A percentile compares a stretch with the other conserved stretches of the same genome.
Conservation (phyloP, 2,797 vertebrate genomes). For the Microcaecilia unicolor region DNA sequence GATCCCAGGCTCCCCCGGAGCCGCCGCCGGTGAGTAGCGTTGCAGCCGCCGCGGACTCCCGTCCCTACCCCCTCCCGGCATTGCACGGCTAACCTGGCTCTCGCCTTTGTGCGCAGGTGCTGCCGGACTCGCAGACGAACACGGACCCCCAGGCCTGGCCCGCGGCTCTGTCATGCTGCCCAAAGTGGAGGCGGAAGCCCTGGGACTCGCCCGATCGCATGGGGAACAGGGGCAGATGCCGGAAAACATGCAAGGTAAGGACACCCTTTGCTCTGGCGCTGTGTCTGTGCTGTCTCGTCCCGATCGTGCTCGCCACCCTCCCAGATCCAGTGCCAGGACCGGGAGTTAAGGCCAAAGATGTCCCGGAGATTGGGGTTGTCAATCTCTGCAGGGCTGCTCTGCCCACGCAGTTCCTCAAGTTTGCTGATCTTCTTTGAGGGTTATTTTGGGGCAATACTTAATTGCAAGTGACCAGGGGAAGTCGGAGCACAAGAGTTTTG, state of each 20-base stretch:
- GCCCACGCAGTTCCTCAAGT: too few species aligned
- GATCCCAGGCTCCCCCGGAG: not conserved
- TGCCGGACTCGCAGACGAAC: slow-evolving; percentile 62
- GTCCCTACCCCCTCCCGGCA: slow-evolving; percentile 4
- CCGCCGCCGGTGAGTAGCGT: not conserved
- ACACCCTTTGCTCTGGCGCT: too few species aligned
- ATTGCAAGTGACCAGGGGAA: too few species aligned
- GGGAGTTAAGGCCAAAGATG: too few species aligned
- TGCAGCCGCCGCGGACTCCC: not conserved
- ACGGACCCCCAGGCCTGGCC: slow-evolving; percentile 57
- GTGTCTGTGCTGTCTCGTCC: too few species aligned
- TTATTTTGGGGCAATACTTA: too few species aligned
- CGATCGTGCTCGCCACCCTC: too few species aligned
- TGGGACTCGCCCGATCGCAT: slow-evolving; percentile 89
- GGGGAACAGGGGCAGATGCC: slow-evolving; percentile 92
- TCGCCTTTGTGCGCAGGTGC: slow-evolving; percentile 61
- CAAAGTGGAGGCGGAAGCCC: slow-evolving; percentile 91
- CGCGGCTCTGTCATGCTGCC: slow-evolving; percentile 92
- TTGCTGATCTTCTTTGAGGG: too few species aligned
- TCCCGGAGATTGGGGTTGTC: too few species aligned
- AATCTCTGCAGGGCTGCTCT: too few species aligned
- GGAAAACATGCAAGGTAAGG: slow-evolving; percentile 94
- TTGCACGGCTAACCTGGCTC: slow-evolving; percentile 4
- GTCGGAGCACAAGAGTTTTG: too few species aligned
- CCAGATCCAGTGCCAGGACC: too few species aligned